Base-by-base conservation (phyloP, 2,888 invertebrate genomes). In the Drosophila pseudotalamancana region DNA sequence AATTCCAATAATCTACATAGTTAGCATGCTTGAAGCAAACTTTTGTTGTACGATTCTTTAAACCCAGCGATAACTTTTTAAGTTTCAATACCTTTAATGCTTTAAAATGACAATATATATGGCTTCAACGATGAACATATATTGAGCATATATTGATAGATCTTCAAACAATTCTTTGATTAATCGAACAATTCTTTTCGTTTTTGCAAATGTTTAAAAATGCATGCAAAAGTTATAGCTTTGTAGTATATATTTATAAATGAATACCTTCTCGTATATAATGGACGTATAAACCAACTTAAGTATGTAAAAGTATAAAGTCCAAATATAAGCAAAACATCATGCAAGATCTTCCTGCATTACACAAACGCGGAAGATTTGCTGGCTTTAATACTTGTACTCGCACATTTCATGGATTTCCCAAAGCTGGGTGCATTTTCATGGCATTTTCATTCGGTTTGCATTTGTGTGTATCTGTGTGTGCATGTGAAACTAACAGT, bases 341-440 rank as follows among this genome's bases (percentile, higher is more conserved):
- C 66, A 77, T 80, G 81, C 64, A 81, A 87, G 85, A 84, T 87
- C 88, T 84, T 84, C 83, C 83, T 86, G 80, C 77, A 89, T 88
- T 88, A 83, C 89, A 85, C 87, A 85, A 88, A 85, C 84, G 85
- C 85, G 85, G 85, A 85, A 85, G 88, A 87, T 85, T 85, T 85
- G 69, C 57, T 64, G 72, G 68, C 77, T 59, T 67, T 67, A 50
- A 74, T 74, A 63, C 64, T 51, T 61, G 63, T 56, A 85, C 53
- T 76, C 65, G 80, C 77, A 73, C 84, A 77, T 77, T 78, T 78
- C 78, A 74, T 87, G 84, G 64, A 59, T 75, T 84, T 87, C 73
- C 71, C 86, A 76, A 54, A 60, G 54, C 73, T 63, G 72, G 49
- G 66, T 60, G 75, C 77, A 80, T 83, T 83, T 85, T 69, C 76